phyloP scores from a whole-genome alignment of 2,888 invertebrate genomes.

The Molanna angustata region DNA sequence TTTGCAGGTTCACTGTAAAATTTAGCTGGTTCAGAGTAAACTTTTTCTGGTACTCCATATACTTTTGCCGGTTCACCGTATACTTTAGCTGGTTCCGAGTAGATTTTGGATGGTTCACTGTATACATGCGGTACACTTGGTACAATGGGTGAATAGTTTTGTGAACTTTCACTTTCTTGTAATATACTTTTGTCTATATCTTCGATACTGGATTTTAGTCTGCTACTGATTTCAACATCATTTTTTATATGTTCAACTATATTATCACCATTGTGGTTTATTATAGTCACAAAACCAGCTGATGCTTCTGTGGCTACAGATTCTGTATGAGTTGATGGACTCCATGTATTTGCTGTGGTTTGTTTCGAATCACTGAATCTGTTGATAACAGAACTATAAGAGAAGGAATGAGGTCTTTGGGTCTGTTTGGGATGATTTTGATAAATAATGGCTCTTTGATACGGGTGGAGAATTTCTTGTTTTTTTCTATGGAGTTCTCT shows the following conservation, averaged over 20 bases:
- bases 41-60: slow-evolving; percentile 53
- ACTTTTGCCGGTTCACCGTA: slow-evolving; percentile 57
- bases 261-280: slow-evolving; percentile 31
- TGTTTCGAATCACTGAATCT: slow-evolving; percentile 39
- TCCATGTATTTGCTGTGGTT: slow-evolving; percentile 37
- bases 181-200: slow-evolving; percentile 33
- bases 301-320: slow-evolving; percentile 28
- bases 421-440: slow-evolving; percentile 44
- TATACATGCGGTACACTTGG: slow-evolving; percentile 39
- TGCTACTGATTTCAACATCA: slow-evolving; percentile 30
- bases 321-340: slow-evolving; percentile 25
- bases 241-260: slow-evolving; percentile 16
- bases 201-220: slow-evolving; percentile 32
- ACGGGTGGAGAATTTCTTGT: slow-evolving; percentile 45
- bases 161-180: slow-evolving; percentile 2
- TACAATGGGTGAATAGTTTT: neutral
- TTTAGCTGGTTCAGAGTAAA: slow-evolving; percentile 58
- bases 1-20: slow-evolving; percentile 57
- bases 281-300: slow-evolving; percentile 32
- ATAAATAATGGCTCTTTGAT: slow-evolving; percentile 52
- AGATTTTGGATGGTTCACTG: slow-evolving; percentile 54
- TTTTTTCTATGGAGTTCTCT: slow-evolving; percentile 39
- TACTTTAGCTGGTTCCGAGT: slow-evolving; percentile 56
- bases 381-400: slow-evolving; percentile 53
- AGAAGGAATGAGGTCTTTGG: slow-evolving; percentile 49